Conservation (phyloP, 2,888 invertebrate genomes). For the Orchesellides sinensis region DNA sequence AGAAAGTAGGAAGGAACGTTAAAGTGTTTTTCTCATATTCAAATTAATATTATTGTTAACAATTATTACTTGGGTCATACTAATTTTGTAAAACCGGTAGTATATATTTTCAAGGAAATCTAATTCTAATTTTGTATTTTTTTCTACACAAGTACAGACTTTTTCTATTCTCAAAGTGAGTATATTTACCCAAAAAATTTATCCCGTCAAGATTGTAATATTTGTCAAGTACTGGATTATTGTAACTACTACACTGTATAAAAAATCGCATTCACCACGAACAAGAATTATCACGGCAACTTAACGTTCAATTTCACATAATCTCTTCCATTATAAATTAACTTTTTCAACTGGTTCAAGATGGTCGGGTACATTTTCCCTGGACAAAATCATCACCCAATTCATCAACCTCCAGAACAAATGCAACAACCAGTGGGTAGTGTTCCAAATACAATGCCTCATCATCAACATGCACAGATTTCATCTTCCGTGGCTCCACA, state of each 20-base stretch:
- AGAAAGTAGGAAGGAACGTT: no score
- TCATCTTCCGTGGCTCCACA: constrained; percentile 47
- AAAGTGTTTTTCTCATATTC: no score
- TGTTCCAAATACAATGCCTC: constrained; percentile 49
- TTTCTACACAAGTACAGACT: constrained; percentile 45
- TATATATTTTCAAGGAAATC: constrained; percentile 44
- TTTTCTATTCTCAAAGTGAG: no score
- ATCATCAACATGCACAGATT: constrained; percentile 54
- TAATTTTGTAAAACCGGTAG: constrained; percentile 27
- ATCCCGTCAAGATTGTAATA: neutral
- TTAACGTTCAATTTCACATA: constrained; percentile 43
- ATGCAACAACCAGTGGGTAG: constrained; percentile 58
- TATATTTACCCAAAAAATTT: no score
- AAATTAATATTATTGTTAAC: no score
- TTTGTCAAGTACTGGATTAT: neutral
- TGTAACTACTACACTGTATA: no score
- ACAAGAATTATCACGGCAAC: constrained; percentile 3
- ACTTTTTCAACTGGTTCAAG: neutral
- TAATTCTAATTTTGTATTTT: constrained; percentile 63
- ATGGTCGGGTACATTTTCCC: constrained; percentile 73
- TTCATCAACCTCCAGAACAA: constrained; percentile 59
- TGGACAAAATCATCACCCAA: constrained; percentile 68
- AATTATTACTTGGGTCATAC: neutral
- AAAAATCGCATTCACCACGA: no score
- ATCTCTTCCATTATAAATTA: constrained; percentile 3